phyloP scores from a whole-genome alignment of 1,140 invertebrate genomes.

The Nixonia krombeini region DNA sequence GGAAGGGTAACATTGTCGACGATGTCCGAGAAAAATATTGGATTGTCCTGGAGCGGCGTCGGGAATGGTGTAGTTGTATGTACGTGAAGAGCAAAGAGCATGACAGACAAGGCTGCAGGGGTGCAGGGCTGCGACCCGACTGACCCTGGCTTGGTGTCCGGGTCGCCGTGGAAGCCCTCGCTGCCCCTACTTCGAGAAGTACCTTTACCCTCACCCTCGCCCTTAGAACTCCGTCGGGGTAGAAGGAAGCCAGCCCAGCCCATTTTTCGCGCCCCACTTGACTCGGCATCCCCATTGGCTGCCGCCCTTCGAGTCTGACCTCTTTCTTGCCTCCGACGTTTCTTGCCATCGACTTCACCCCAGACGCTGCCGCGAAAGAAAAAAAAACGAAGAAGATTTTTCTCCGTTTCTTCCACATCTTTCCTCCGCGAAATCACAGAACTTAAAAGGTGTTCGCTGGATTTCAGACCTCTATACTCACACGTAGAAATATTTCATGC shows the following conservation, averaged over 20 bases:
- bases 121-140: slow-evolving; percentile 68
- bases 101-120: slow-evolving; percentile 59
- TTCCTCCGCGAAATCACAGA: background rate
- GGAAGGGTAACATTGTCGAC: too few species aligned
- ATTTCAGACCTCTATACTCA: too few species aligned
- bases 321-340: slow-evolving; percentile 53
- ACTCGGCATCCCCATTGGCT: slow-evolving; percentile 65
- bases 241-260: slow-evolving; percentile 62
- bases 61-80: slow-evolving; percentile 33
- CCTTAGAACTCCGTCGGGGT: slow-evolving; percentile 53
- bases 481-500: too few species aligned
- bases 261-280: slow-evolving; percentile 70
- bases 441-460: background rate
- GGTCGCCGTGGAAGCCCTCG: slow-evolving; percentile 58
- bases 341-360: slow-evolving; percentile 39
- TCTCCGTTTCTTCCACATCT: background rate
- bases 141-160: slow-evolving; percentile 66
- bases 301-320: slow-evolving; percentile 63
- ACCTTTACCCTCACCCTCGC: slow-evolving; percentile 61
- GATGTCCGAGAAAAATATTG: slow-evolving; percentile 33
- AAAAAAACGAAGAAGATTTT: too few species aligned
- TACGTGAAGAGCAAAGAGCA: slow-evolving; percentile 59
- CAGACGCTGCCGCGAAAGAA: too few species aligned
- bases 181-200: slow-evolving; percentile 57
- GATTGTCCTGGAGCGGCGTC: background rate